A percentile compares a stretch with the other conserved stretches of the same genome.
phyloP scores from a whole-genome alignment of 2,113 vertebrate genomes.

The Taurulus bubalis region DNA sequence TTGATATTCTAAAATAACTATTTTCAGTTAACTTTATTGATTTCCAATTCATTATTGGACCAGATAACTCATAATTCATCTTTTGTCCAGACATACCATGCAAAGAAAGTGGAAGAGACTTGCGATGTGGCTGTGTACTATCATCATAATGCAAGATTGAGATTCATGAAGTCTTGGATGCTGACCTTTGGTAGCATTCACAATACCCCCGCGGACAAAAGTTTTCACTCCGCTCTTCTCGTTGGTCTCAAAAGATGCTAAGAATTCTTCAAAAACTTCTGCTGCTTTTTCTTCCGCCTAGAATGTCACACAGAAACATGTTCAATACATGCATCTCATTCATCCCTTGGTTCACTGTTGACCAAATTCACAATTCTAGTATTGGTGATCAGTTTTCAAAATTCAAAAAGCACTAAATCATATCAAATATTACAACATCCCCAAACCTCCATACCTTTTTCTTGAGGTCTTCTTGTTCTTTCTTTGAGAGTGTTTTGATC shows the following conservation, averaged over 20 bases:
- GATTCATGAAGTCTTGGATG: not conserved
- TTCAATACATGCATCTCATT: not conserved
- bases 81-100: not conserved
- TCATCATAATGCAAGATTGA: not conserved
- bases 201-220: slow-evolving; percentile 87
- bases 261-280: slow-evolving; percentile 87
- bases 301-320: slow-evolving; percentile 14
- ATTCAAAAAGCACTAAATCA: not conserved
- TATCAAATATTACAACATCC: not conserved
- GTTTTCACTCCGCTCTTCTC: slow-evolving; percentile 83
- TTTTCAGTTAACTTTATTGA: not conserved
- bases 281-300: slow-evolving; percentile 87
- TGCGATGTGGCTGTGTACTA: not conserved
- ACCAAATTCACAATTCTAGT: not conserved
- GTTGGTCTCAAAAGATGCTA: slow-evolving; percentile 85
- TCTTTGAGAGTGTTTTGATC: slow-evolving; percentile 82
- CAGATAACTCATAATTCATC: not conserved
- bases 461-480: slow-evolving; percentile 82
- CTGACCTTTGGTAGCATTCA: slow-evolving; percentile 86
- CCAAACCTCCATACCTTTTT: slow-evolving; percentile 78
- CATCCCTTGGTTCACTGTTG: not conserved
- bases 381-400: not conserved
- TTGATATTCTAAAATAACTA: not conserved
- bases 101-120: not conserved
- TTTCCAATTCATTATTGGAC: not conserved